phyloP scores from a whole-genome alignment of 2,888 invertebrate species.

The Ormyrus nitidulus region DNA sequence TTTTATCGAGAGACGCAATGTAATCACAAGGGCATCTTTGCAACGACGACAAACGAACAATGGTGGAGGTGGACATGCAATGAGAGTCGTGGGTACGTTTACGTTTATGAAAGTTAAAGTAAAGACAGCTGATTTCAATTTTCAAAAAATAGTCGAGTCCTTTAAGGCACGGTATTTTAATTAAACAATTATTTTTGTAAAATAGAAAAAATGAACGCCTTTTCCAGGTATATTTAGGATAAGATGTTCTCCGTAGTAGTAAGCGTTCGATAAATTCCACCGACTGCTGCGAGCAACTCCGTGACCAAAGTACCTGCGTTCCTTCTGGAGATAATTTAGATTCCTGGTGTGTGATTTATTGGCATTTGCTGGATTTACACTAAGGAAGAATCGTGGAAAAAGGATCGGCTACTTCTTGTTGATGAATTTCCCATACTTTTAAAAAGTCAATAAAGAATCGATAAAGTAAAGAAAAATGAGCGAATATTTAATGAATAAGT shows the following conservation, averaged over 20 bases:
- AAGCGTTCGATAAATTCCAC: constrained; percentile 70
- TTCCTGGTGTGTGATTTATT: constrained; percentile 69
- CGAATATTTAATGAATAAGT: too few relatives aligned
- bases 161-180: not conserved
- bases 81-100: constrained; percentile 71
- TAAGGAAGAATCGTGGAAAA: not conserved
- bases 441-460: not conserved
- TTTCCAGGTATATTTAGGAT: constrained; percentile 65
- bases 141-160: not conserved
- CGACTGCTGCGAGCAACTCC: constrained; percentile 57
- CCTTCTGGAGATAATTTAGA: constrained; percentile 69
- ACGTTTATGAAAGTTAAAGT: constrained; percentile 60
- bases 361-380: constrained; percentile 14
- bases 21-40: constrained; percentile 48
- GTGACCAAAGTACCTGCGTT: constrained; percentile 67
- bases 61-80: constrained; percentile 63
- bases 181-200: not conserved
- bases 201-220: constrained; percentile 50
- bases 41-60: constrained; percentile 15
- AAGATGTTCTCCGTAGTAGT: constrained; percentile 66
- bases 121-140: too few relatives aligned
- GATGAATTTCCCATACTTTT: constrained; percentile 20
- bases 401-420: constrained; percentile 11
- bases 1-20: constrained; percentile 11
- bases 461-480: too few relatives aligned